Percentiles rank a stretch among this genome's conserved stretches.
Conservation (phyloP, 2,113 vertebrate species). For the Maylandia zebra region DNA sequence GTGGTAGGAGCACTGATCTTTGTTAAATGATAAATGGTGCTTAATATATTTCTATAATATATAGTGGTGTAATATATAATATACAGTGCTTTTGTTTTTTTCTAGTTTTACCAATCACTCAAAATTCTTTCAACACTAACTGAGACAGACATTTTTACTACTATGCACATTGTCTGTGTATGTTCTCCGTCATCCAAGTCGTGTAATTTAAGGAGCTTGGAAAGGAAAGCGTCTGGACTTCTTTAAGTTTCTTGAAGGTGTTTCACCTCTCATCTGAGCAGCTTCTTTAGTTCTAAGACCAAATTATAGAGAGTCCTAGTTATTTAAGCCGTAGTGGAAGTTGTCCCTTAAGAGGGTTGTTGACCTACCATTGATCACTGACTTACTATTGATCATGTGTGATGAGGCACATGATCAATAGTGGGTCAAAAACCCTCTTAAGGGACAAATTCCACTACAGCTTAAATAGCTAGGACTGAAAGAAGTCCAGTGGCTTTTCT, state of each 20-base stretch:
- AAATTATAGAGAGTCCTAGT: background rate
- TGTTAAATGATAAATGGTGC: background rate
- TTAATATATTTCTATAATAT: background rate
- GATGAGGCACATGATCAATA: background rate
- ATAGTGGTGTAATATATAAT: background rate
- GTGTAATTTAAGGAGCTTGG: background rate
- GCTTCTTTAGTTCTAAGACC: background rate
- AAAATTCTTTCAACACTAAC: background rate
- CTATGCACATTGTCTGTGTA: background rate
- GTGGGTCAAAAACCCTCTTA: background rate
- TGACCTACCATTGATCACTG: background rate
- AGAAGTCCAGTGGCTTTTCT: background rate
- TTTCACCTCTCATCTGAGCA: background rate
- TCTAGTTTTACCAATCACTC: background rate
- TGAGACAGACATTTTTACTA: background rate
- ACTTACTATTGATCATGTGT: background rate
- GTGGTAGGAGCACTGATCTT: background rate
- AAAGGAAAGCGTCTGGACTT: background rate
- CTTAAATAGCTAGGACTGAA: background rate
- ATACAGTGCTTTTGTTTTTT: background rate
- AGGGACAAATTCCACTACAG: background rate
- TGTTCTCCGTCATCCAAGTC: background rate
- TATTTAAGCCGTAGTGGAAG: background rate
- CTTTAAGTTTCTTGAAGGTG: background rate
- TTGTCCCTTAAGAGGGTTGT: background rate